These are phyloP conservation scores for Pelobates cultripes DNA, from an alignment of 2,797 vertebrate genomes.

Conservation along the genomic window DNA sequence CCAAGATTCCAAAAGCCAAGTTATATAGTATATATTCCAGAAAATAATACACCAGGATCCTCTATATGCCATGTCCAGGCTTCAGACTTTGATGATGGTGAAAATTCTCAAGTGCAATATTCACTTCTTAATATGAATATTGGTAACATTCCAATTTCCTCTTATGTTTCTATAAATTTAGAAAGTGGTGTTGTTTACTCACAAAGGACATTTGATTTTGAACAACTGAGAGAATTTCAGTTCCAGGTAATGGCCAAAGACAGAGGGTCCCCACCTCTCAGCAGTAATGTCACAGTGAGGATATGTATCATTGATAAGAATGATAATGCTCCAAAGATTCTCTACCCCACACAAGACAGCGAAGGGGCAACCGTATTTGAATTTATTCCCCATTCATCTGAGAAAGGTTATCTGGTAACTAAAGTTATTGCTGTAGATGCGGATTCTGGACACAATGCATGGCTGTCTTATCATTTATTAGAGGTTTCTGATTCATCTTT, in stretches of 20 bases:
- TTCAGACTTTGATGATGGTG: conserved; percentile 61
- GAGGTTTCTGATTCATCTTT: conserved; percentile 64
- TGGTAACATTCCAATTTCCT: conserved; percentile 36
- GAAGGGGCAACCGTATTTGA: conserved; percentile 53
- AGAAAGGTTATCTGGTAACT: conserved; percentile 81
- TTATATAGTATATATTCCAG: conserved; percentile 68
- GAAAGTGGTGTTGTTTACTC: conserved; percentile 65
- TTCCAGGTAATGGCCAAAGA: conserved; percentile 66
- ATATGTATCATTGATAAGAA: conserved; percentile 62
- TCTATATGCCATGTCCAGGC: conserved; percentile 63
- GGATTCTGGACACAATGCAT: conserved; percentile 77
- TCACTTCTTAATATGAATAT: conserved; percentile 62
- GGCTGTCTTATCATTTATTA: conserved; percentile 72
- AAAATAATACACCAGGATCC: conserved; percentile 71
- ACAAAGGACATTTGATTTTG: conserved; percentile 65
- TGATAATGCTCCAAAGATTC: conserved; percentile 57
- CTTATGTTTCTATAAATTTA: conserved; percentile 67
- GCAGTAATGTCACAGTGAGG: conserved; percentile 41
- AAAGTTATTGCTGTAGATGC: conserved; percentile 84
- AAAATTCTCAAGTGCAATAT: conserved; percentile 65
- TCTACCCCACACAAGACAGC: conserved; percentile 42
- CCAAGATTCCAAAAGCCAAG: conserved; percentile 64
- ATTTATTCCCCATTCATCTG: conserved; percentile 61
- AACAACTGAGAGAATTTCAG: conserved; percentile 62
- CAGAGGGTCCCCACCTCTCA: conserved; percentile 65